Conservation (phyloP, 64 coral and sea anemone species). For the Acropora yongei region DNA sequence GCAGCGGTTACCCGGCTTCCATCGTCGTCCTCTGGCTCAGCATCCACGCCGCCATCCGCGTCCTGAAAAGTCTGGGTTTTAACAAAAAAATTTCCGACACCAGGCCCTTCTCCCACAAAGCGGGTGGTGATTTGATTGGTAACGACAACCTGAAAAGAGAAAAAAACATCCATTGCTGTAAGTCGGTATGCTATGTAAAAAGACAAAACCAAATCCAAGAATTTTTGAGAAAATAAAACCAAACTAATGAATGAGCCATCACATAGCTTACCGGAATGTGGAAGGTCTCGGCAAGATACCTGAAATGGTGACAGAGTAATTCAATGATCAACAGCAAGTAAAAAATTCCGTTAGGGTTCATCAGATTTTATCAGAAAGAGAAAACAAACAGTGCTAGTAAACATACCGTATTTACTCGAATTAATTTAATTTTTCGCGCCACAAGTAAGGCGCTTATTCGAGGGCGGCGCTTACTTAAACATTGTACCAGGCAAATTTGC, state of each 20-base stretch:
- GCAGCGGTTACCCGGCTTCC: slow-evolving; percentile 85
- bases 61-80: slow-evolving; percentile 9
- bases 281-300: slow-evolving; percentile 89
- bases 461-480: too few species aligned
- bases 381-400: too few species aligned
- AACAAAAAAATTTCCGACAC: background rate
- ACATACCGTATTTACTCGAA: too few species aligned
- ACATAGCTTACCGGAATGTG: slow-evolving; percentile 79
- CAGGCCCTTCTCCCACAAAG: slow-evolving; percentile 5
- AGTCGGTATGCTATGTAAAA: background rate
- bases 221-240: background rate
- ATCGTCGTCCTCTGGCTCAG: slow-evolving; percentile 72
- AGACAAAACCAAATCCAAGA: background rate
- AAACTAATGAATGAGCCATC: background rate
- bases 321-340: background rate
- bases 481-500: too few species aligned
- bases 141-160: slow-evolving; percentile 69
- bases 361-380: too few species aligned
- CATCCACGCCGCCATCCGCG: slow-evolving; percentile 61
- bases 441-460: too few species aligned
- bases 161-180: background rate
- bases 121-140: slow-evolving; percentile 96
- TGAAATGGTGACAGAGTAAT: slow-evolving; percentile 17
- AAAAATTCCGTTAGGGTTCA: too few species aligned
- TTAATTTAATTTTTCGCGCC: too few species aligned